These are phyloP conservation scores for Anorthoa munda DNA, from an alignment of 2,888 invertebrate genomes.

Conservation along the genomic window DNA sequence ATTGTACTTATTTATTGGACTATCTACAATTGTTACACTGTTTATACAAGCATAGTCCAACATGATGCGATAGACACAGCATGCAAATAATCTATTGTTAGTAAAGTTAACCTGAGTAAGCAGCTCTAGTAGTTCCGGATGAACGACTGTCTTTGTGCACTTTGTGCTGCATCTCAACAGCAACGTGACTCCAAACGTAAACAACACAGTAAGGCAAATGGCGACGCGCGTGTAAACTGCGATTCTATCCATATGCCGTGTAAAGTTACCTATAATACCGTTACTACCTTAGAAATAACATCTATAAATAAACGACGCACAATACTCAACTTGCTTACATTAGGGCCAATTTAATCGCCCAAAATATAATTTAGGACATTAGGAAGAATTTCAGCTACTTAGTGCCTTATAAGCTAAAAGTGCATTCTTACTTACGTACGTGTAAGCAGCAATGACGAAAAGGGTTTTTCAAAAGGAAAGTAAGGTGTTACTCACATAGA, in stretches of 20 bases:
- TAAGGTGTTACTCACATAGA: not conserved
- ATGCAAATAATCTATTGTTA: not conserved
- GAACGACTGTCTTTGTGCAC: slow-evolving; percentile 43
- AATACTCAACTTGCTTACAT: not conserved
- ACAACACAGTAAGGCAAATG: slow-evolving; percentile 66
- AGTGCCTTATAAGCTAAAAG: not conserved
- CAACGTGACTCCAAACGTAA: slow-evolving; percentile 76
- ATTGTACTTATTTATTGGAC: too few species aligned
- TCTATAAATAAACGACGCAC: not conserved
- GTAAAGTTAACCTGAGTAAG: slow-evolving; percentile 23
- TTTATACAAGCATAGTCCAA: too few species aligned
- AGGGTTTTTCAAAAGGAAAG: slow-evolving; percentile 43
- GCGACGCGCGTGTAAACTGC: slow-evolving; percentile 65
- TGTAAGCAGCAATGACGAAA: slow-evolving; percentile 2
- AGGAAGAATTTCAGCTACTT: not conserved
- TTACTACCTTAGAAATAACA: slow-evolving; percentile 27
- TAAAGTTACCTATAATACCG: slow-evolving; percentile 47
- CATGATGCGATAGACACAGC: too few species aligned
- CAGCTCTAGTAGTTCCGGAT: slow-evolving; percentile 54
- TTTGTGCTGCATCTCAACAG: slow-evolving; percentile 69
- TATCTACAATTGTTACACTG: too few species aligned
- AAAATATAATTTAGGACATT: not conserved
- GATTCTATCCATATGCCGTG: slow-evolving; percentile 39
- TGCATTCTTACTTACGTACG: not conserved
- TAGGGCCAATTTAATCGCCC: not conserved